Evolutionary conservation across 2,113 vertebrate genomes (phyloP), one percentile per base, ranked within the genome.

Genomic region (Centrocercus urophasianus): DNA sequence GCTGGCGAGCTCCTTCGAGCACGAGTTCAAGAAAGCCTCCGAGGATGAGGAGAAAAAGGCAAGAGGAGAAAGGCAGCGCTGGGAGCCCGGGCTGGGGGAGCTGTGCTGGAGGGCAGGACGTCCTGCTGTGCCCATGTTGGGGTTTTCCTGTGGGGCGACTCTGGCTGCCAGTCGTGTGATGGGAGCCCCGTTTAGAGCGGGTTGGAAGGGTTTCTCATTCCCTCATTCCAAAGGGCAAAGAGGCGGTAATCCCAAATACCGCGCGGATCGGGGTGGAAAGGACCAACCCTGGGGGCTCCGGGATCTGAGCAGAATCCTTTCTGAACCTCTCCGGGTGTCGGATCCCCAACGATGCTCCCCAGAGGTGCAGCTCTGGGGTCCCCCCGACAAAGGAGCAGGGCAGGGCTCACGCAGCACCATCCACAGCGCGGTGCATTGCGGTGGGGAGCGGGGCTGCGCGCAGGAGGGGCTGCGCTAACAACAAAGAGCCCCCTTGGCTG

Each of bases 21-120:
- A 99, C 72, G 99, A 99, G 94, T 99, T 99, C 98, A 98, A 98
- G 96, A 99, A 99, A 95, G 98, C 98, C 14, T 84, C 99, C 10
- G 99, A 99, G 60, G 99, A 99, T 5, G 99, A 99, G 8, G 99
- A 99, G 88, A 99, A 99, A 98, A 98, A 98, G 98, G 98, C 97
- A 97, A 98, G 98, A 88, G 72, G 34, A n/a, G 10, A 47, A 90
- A 52, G 34, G 47, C 52, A 6, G 13, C 6, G 4, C 12, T 12
- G 7, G 3, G 45, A 43, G 43, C 1, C 54, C 1, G 48, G 47
- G 3, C 70, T 8, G 50, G 65, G 79, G 48, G 48, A 2, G 1
- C 27, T 7, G 25, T 21, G 7, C 6, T 2, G 57, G 2, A 1
- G 13, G 86, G 79, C 7, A 25, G 52, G 27, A 28, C 4, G 14